These are phyloP conservation scores for Siderastrea radians DNA, from an alignment of 92 coral and sea anemone genomes.

Conservation along the genomic window DNA sequence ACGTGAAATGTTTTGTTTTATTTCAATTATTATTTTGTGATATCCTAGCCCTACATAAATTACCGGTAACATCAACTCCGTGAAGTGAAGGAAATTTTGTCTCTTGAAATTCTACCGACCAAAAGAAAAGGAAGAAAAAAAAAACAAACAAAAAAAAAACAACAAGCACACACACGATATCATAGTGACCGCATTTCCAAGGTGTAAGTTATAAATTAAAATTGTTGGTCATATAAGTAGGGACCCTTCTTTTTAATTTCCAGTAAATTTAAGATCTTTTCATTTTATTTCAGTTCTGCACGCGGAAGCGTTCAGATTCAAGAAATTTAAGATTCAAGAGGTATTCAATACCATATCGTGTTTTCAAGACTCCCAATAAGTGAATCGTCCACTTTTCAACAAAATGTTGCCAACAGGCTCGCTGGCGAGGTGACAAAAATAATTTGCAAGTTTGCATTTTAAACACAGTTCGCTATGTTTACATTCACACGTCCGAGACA, in stretches of 20 bases:
- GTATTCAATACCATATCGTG: background rate
- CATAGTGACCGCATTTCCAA: background rate
- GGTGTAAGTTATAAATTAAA: background rate
- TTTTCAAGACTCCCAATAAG: background rate
- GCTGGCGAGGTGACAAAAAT: slow-evolving; percentile 34
- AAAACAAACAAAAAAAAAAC: background rate
- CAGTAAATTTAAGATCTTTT: background rate
- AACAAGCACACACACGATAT: background rate
- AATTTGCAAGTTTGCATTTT: slow-evolving; percentile 55
- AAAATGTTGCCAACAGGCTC: slow-evolving; percentile 15
- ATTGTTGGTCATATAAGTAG: background rate
- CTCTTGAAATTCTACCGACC: too few relatives aligned
- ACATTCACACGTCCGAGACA: slow-evolving; percentile 41
- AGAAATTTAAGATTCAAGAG: too few relatives aligned
- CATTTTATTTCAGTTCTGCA: background rate
- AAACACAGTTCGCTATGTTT: slow-evolving; percentile 41
- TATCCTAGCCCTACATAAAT: too few relatives aligned
- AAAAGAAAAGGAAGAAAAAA: too few relatives aligned
- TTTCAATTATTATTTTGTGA: too few relatives aligned
- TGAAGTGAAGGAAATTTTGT: too few relatives aligned
- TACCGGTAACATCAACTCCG: too few relatives aligned
- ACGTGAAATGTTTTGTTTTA: too few relatives aligned
- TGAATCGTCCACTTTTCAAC: slow-evolving; percentile 7
- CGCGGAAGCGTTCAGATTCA: too few relatives aligned
- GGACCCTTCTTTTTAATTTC: background rate